phyloP scores from a whole-genome alignment of 2,888 invertebrate genomes.

The Ditula angustiorana region DNA sequence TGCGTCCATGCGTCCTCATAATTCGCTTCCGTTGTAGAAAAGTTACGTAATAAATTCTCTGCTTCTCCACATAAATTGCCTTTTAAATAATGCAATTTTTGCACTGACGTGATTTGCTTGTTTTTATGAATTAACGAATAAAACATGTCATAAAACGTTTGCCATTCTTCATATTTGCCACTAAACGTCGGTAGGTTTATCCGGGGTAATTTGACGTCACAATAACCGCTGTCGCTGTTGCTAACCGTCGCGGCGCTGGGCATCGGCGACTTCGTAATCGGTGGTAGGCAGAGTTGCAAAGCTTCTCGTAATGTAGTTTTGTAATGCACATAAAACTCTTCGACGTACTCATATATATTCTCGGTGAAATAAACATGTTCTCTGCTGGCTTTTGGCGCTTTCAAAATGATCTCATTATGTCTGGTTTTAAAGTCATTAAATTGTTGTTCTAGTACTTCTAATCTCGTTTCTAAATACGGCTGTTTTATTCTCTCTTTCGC shows the following conservation, averaged over 20 bases:
- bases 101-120: slow-evolving; percentile 34
- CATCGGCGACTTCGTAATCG: background rate
- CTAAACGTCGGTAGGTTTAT: slow-evolving; percentile 42
- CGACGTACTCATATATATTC: no score
- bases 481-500: no score
- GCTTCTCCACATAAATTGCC: slow-evolving; percentile 43
- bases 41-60: slow-evolving; percentile 39
- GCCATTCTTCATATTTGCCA: slow-evolving; percentile 44
- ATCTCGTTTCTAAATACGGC: no score
- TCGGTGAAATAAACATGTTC: no score
- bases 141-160: slow-evolving; percentile 44
- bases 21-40: slow-evolving; percentile 42
- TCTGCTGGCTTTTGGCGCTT: no score
- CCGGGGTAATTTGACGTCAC: slow-evolving; percentile 38
- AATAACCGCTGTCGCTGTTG: background rate
- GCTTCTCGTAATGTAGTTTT: background rate
- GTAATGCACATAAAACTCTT: background rate
- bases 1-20: slow-evolving; percentile 44
- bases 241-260: background rate
- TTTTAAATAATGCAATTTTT: slow-evolving; percentile 47
- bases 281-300: background rate
- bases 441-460: no score
- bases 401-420: no score
- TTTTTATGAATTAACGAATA: slow-evolving; percentile 42
- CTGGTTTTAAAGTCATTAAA: no score